These are phyloP conservation scores for Scaptomyza caliginosa DNA, from an alignment of 2,888 invertebrate species.

Conservation along the genomic window DNA sequence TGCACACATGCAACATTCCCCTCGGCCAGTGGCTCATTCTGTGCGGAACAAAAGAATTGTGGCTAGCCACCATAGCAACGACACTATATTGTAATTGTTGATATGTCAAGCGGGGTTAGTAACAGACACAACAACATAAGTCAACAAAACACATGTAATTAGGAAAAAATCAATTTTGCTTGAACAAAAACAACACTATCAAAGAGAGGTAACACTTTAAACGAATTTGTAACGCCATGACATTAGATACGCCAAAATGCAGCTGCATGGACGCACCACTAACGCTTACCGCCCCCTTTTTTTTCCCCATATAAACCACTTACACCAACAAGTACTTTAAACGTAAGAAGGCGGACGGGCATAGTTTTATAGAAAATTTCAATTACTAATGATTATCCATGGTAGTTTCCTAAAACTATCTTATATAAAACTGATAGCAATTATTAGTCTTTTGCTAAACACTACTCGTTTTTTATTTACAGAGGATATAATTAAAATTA, in stretches of 20 bases:
- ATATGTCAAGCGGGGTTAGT: slow-evolving; percentile 61
- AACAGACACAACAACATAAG: slow-evolving; percentile 35
- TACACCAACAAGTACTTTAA: slow-evolving; percentile 11
- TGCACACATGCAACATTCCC: slow-evolving; percentile 16
- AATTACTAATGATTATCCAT: no score
- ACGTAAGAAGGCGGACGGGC: no score
- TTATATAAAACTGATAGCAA: no score
- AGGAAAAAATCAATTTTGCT: slow-evolving; percentile 65
- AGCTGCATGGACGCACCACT: slow-evolving; percentile 66
- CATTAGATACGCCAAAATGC: slow-evolving; percentile 75
- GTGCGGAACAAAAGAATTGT: slow-evolving; percentile 66
- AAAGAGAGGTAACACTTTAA: slow-evolving; percentile 53
- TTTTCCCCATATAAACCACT: neutral
- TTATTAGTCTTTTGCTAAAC: no score
- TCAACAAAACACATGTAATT: slow-evolving; percentile 26
- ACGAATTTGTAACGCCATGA: slow-evolving; percentile 73
- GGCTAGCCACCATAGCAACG: slow-evolving; percentile 53
- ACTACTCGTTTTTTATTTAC: no score
- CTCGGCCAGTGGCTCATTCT: slow-evolving; percentile 22
- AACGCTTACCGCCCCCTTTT: slow-evolving; percentile 1
- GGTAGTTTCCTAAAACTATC: no score
- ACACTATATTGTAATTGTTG: slow-evolving; percentile 55
- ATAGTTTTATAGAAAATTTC: no score
- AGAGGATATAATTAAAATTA: no score
- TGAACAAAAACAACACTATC: slow-evolving; percentile 28